Evolutionary conservation across 2,797 vertebrate species (phyloP).

Genomic region (Myotis planiceps): DNA sequence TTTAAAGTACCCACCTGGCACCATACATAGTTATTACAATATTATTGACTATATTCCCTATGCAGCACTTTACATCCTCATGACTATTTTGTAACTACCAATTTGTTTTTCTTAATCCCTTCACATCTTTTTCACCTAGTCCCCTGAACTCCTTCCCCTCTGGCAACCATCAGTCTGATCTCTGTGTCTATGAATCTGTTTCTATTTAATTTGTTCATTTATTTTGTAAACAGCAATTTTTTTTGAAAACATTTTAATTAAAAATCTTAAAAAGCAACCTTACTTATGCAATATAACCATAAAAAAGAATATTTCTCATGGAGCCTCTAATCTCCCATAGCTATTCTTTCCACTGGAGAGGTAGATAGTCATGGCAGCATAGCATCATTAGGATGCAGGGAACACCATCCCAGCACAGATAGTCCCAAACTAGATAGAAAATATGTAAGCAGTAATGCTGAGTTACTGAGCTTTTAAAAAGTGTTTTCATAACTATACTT

Average conservation of each 20-base stretch:
- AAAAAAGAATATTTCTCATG: not conserved
- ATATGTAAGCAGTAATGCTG: not conserved
- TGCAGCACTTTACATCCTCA: not conserved
- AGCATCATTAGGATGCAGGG: not conserved
- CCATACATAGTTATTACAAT: not conserved
- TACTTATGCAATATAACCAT: not conserved
- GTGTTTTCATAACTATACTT: not conserved
- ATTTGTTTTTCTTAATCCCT: not conserved
- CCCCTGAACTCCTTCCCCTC: not conserved
- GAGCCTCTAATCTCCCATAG: not conserved
- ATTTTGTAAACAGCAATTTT: not conserved
- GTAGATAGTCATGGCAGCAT: not conserved
- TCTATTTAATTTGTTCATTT: not conserved
- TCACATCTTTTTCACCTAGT: not conserved
- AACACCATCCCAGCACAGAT: not conserved
- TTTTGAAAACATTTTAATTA: slow-evolving; percentile 43
- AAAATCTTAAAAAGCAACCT: not conserved
- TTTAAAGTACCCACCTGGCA: not conserved
- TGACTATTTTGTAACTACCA: not conserved
- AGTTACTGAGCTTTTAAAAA: not conserved
- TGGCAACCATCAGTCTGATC: not conserved
- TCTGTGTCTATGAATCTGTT: not conserved
- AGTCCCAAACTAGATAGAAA: not conserved
- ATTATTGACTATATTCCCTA: not conserved
- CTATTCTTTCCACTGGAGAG: not conserved